Evolutionary conservation across 2,113 vertebrate species (phyloP).

Genomic region (Etia nguti): DNA sequence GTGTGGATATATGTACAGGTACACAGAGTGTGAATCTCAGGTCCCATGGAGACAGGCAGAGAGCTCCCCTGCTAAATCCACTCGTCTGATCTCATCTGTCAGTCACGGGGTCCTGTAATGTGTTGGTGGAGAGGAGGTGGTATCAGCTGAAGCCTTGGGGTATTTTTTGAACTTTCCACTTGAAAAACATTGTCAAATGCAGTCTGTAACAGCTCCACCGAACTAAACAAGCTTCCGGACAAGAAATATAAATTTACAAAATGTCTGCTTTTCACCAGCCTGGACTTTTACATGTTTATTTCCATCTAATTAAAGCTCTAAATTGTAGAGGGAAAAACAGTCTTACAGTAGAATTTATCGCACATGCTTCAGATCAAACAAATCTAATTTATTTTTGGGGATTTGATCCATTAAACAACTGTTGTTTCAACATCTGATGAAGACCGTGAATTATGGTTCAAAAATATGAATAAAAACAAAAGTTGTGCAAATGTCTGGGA

Average conservation of each 20-base stretch:
- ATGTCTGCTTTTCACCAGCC: not conserved
- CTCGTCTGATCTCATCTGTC: conserved; percentile 57
- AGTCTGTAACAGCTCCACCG: not conserved
- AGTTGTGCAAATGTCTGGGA: not conserved
- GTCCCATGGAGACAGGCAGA: conserved; percentile 22
- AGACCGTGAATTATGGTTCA: not conserved
- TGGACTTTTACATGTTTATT: not conserved
- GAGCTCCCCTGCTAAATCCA: conserved; percentile 51
- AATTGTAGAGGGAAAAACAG: not conserved
- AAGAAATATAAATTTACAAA: not conserved
- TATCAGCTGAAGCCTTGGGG: not conserved
- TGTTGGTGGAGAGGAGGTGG: not conserved
- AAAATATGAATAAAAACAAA: not conserved
- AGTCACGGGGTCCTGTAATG: conserved; percentile 36
- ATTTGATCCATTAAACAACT: not conserved
- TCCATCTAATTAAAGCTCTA: not conserved
- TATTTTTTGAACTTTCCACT: not conserved
- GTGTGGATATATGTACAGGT: not conserved
- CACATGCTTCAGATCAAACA: not conserved
- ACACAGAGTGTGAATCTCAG: conserved; percentile 31
- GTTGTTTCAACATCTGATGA: not conserved
- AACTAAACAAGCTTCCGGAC: not conserved
- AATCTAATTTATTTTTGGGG: not conserved
- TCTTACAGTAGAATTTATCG: not conserved
- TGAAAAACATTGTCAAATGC: not conserved